phyloP scores from a whole-genome alignment of 2,888 invertebrate species.

The Phlogophora meticulosa region DNA sequence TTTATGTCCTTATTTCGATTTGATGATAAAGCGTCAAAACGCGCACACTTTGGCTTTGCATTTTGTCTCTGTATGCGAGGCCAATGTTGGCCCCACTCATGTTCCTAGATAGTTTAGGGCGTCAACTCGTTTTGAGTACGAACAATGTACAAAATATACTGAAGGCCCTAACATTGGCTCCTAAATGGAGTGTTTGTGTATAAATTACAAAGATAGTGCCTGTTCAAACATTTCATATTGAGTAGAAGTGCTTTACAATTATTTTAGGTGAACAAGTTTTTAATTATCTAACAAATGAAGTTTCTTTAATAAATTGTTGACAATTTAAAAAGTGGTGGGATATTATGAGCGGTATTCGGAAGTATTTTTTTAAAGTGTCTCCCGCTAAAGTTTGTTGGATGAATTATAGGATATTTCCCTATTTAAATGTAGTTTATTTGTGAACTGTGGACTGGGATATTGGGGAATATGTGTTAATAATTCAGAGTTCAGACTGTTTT shows the following conservation, averaged over 20 bases:
- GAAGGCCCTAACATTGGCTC: constrained; percentile 55
- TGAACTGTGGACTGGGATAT: constrained; percentile 46
- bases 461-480: constrained; percentile 45
- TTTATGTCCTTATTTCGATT: constrained; percentile 59
- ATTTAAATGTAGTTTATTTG: constrained; percentile 44
- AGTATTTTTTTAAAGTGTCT: constrained; percentile 41
- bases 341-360: constrained; percentile 51
- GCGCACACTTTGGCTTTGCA: constrained; percentile 65
- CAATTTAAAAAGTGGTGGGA: constrained; percentile 49
- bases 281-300: constrained; percentile 40
- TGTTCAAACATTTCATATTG: constrained; percentile 67
- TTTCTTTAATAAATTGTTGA: constrained; percentile 55
- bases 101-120: constrained; percentile 63
- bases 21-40: constrained; percentile 45
- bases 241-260: constrained; percentile 62
- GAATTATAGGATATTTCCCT: constrained; percentile 56
- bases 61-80: constrained; percentile 48
- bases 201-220: constrained; percentile 60
- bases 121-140: constrained; percentile 50
- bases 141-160: constrained; percentile 57
- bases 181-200: constrained; percentile 54
- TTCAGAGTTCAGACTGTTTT: constrained; percentile 47
- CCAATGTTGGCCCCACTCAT: constrained; percentile 50
- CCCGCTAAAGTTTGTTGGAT: constrained; percentile 22
- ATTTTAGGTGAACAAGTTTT: constrained; percentile 58